Percentiles rank a stretch among this genome's conserved stretches.
These are phyloP conservation scores for Diploscapter pachys DNA, from an alignment of 1,140 invertebrate species.

Conservation along the genomic window DNA sequence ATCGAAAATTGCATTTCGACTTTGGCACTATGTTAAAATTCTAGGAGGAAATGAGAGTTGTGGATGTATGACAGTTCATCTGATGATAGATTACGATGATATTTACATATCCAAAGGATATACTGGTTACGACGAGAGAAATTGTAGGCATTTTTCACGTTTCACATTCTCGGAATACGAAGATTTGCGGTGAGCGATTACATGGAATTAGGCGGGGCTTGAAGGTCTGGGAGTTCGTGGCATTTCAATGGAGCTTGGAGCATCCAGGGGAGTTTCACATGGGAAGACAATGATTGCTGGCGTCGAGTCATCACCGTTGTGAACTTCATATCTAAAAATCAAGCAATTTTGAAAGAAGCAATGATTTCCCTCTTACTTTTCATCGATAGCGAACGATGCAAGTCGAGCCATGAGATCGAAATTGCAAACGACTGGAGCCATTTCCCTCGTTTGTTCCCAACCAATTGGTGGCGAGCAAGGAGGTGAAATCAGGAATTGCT, in stretches of 20 bases:
- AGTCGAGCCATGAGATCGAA: constrained; percentile 57
- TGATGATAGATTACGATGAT: too few relatives aligned
- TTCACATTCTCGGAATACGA: too few relatives aligned
- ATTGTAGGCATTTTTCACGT: too few relatives aligned
- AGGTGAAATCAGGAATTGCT: constrained; percentile 97
- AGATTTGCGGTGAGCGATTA: too few relatives aligned
- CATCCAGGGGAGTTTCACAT: constrained; percentile 34
- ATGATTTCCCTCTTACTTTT: constrained; percentile 22
- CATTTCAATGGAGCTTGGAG: constrained; percentile 27
- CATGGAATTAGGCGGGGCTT: too few relatives aligned
- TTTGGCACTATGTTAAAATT: too few relatives aligned
- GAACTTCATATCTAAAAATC: constrained; percentile 46
- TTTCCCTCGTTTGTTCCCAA: constrained; percentile 51
- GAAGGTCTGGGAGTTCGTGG: constrained; percentile 44
- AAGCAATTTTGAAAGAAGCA: too few relatives aligned
- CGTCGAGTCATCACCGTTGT: constrained; percentile 47
- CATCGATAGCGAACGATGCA: constrained; percentile 46
- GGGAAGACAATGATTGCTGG: constrained; percentile 48
- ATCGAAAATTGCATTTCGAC: too few relatives aligned
- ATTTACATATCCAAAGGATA: too few relatives aligned
- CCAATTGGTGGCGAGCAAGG: constrained; percentile 90
- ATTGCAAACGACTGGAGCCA: constrained; percentile 57
- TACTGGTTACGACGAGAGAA: too few relatives aligned
- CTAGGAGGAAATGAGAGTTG: too few relatives aligned
- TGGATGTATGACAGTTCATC: too few relatives aligned